Conservation (phyloP, 2,888 invertebrate species). For the Bedellia somnulentella region DNA sequence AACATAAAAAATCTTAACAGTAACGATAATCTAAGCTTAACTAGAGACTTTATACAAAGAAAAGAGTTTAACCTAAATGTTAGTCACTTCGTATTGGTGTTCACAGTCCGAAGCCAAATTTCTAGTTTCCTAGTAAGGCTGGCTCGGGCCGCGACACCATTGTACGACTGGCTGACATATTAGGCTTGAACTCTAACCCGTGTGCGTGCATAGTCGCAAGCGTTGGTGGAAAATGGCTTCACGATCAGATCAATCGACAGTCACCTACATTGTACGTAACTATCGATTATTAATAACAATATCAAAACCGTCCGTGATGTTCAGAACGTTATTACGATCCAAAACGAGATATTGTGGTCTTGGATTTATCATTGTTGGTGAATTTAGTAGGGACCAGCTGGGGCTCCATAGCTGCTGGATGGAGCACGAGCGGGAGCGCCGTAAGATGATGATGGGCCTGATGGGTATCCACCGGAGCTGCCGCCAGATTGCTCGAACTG, state of each 20-base stretch:
- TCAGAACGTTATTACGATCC: conserved; percentile 21
- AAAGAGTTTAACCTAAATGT: conserved; percentile 41
- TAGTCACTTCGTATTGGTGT: conserved; percentile 38
- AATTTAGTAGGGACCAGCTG: no score
- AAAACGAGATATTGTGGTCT: not conserved
- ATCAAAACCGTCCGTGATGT: conserved; percentile 29
- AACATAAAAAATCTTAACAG: conserved; percentile 35
- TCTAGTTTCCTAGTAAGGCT: conserved; percentile 11
- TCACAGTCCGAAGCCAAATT: conserved; percentile 4
- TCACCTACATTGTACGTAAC: conserved; percentile 57
- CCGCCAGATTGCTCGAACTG: conserved; percentile 71
- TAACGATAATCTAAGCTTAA: conserved; percentile 47
- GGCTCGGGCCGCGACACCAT: conserved; percentile 12
- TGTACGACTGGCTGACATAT: no score
- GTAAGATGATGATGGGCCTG: conserved; percentile 62
- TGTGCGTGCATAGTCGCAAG: conserved; percentile 57
- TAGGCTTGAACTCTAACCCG: no score
- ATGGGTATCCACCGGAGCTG: conserved; percentile 36
- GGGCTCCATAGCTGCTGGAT: conserved; percentile 72
- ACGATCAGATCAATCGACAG: conserved; percentile 25
- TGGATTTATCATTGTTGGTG: no score
- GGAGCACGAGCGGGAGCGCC: conserved; percentile 62
- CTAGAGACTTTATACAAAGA: conserved; percentile 52
- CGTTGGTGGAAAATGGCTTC: conserved; percentile 28
- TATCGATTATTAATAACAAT: conserved; percentile 22